A percentile compares a stretch with the other conserved stretches of the same genome.
Evolutionary conservation across 2,888 invertebrate genomes (phyloP).

Genomic region (Parasteatoda lunata): DNA sequence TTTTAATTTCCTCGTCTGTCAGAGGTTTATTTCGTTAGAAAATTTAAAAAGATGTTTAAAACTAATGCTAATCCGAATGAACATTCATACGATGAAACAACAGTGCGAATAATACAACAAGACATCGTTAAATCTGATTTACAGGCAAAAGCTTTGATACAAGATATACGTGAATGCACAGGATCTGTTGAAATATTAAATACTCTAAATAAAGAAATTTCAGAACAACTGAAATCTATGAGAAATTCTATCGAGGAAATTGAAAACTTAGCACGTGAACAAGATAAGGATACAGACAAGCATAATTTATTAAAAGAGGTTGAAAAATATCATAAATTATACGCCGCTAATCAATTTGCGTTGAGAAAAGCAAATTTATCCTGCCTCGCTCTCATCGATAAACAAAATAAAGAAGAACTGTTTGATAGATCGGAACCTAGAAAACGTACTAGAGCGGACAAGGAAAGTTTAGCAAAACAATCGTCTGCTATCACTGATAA

Average conservation of each 20-base stretch:
- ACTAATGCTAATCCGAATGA: background rate
- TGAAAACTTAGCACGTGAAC: conserved; percentile 53
- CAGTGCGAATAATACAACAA: conserved; percentile 57
- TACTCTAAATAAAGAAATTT: conserved; percentile 57
- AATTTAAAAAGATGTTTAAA: conserved; percentile 5
- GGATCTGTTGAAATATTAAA: conserved; percentile 65
- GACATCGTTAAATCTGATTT: conserved; percentile 68
- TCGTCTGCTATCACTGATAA: conserved; percentile 80
- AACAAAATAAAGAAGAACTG: conserved; percentile 65
- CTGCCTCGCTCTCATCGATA: conserved; percentile 58
- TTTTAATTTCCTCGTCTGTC: too few relatives aligned
- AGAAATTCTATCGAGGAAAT: conserved; percentile 67
- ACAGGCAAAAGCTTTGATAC: conserved; percentile 66
- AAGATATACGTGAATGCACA: conserved; percentile 69
- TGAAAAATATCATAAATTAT: conserved; percentile 62
- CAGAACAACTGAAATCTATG: conserved; percentile 61
- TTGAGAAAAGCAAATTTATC: conserved; percentile 66
- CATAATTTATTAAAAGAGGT: conserved; percentile 52
- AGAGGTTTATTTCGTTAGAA: too few relatives aligned
- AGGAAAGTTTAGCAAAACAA: conserved; percentile 65
- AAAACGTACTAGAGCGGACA: conserved; percentile 49
- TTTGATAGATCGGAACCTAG: conserved; percentile 34
- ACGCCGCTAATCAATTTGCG: conserved; percentile 65
- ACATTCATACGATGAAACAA: conserved; percentile 35
- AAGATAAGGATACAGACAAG: conserved; percentile 58